A percentile compares a stretch with the other conserved stretches of the same genome.
These are phyloP conservation scores for Botia almorhae DNA, from an alignment of 2,797 vertebrate species.

Conservation along the genomic window DNA sequence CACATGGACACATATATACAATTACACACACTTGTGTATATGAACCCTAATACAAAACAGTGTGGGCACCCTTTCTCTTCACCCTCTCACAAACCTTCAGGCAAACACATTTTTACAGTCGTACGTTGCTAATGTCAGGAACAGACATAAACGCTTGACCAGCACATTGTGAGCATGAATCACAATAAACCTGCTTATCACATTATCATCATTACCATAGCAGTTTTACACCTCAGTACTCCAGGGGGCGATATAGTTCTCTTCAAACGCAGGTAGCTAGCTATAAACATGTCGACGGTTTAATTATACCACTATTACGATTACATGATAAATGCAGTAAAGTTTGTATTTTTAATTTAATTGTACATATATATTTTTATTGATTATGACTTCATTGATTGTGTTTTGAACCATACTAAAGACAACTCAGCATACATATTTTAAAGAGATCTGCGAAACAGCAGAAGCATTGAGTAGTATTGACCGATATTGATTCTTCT, in stretches of 20 bases:
- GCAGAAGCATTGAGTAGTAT: neutral
- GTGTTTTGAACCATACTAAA: neutral
- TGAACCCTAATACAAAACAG: slow-evolving; percentile 12
- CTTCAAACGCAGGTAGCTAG: neutral
- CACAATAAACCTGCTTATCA: too few species aligned
- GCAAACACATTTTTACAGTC: neutral
- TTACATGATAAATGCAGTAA: too few species aligned
- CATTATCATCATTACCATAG: neutral
- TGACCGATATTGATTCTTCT: neutral
- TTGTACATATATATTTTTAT: neutral
- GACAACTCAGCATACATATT: neutral
- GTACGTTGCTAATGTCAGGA: neutral
- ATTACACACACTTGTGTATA: slow-evolving; percentile 17
- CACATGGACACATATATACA: slow-evolving; percentile 21
- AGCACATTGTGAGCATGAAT: too few species aligned
- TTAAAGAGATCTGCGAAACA: too few species aligned
- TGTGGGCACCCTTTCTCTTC: neutral
- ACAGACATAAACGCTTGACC: neutral
- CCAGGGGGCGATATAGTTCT: neutral
- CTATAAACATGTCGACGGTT: too few species aligned
- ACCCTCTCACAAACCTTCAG: slow-evolving; percentile 36
- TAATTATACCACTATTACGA: too few species aligned
- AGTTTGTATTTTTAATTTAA: too few species aligned
- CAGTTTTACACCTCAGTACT: neutral
- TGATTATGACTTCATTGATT: neutral